A percentile compares a stretch with the other conserved stretches of the same genome.
phyloP scores from a whole-genome alignment of 2,113 vertebrate species.

The Callionymus lyra region DNA sequence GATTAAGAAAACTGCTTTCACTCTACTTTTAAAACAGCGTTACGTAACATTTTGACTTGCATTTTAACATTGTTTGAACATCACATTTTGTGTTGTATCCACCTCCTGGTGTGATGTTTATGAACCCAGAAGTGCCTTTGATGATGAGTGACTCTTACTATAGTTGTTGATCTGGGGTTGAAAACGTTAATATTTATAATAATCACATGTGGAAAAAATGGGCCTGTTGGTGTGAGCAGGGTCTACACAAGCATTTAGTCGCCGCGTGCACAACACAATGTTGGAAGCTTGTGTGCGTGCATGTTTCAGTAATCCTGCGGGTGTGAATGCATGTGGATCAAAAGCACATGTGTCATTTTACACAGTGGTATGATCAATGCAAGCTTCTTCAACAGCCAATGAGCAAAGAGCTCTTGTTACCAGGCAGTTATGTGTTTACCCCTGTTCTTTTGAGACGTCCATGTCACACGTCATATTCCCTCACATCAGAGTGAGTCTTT shows the following conservation, averaged over 20 bases:
- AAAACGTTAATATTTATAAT: no score
- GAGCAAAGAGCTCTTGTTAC: slow-evolving; percentile 59
- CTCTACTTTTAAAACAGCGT: no score
- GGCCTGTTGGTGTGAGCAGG: slow-evolving; percentile 33
- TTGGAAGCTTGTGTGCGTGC: slow-evolving; percentile 1
- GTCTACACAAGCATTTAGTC: slow-evolving; percentile 43
- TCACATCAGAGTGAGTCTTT: slow-evolving; percentile 53
- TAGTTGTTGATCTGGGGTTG: slow-evolving; percentile 38
- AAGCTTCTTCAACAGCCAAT: slow-evolving; percentile 61
- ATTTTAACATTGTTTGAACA: no score
- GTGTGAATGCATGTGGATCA: slow-evolving; percentile 23
- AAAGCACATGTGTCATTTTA: slow-evolving; percentile 53
- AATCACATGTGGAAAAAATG: slow-evolving; percentile 38
- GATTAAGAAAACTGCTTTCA: no score
- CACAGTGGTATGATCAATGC: slow-evolving; percentile 56
- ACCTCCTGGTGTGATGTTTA: no score
- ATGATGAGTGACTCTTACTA: no score
- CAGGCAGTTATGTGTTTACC: slow-evolving; percentile 62
- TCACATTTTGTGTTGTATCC: no score
- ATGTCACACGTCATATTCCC: slow-evolving; percentile 59
- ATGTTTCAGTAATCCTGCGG: slow-evolving; percentile 37
- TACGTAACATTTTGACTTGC: no score
- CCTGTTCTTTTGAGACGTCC: slow-evolving; percentile 54
- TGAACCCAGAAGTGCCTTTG: no score
- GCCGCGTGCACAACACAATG: slow-evolving; percentile 7